Percentiles rank a stretch among this genome's conserved stretches.
phyloP scores from a whole-genome alignment of 1,140 invertebrate species.

The Drosophila burlai region DNA sequence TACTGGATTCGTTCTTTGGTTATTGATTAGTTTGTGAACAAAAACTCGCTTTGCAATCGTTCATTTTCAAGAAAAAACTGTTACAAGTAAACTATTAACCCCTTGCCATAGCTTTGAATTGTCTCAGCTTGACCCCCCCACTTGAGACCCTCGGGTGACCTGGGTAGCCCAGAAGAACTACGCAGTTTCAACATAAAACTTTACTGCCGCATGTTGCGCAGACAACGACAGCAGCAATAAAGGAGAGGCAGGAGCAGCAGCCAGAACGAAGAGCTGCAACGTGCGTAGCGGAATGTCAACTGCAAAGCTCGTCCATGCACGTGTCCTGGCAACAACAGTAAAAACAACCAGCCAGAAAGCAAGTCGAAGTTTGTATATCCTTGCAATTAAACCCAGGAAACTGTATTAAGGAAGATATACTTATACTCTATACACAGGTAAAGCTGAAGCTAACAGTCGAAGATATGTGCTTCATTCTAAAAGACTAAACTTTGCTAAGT shows the following conservation, averaged over 20 bases:
- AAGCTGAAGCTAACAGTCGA: no score
- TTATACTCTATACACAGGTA: not conserved
- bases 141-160: not conserved
- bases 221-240: conserved; percentile 29
- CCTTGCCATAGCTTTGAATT: conserved; percentile 11
- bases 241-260: not conserved
- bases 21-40: not conserved
- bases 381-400: not conserved
- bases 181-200: conserved; percentile 45
- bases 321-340: conserved; percentile 44
- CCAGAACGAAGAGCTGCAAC: conserved; percentile 22
- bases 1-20: not conserved
- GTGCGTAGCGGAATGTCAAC: conserved; percentile 52
- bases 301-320: conserved; percentile 40
- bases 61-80: conserved; percentile 13
- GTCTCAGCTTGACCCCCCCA: not conserved
- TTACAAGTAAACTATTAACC: conserved; percentile 8
- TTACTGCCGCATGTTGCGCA: conserved; percentile 46
- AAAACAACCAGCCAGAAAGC: not conserved
- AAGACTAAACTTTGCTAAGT: not conserved
- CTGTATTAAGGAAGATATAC: not conserved
- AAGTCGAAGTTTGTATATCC: conserved; percentile 1
- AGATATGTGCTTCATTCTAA: no score
- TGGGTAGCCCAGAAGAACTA: conserved; percentile 16
- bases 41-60: not conserved